Evolutionary conservation across 1,140 invertebrate genomes (phyloP).

Genomic region (Caenorhabditis briggsae): DNA sequence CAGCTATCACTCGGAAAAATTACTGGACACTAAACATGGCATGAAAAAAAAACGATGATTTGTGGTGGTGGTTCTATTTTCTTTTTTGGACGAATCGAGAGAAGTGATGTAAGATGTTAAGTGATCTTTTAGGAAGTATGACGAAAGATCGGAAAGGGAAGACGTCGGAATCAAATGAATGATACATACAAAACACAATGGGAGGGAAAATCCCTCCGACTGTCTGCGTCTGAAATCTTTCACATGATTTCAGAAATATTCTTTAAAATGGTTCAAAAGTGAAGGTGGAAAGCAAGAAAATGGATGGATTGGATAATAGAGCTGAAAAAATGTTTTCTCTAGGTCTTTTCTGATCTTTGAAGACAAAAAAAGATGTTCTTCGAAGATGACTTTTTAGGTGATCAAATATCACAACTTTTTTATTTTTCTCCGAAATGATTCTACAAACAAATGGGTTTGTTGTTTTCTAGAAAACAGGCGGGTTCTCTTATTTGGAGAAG

Average conservation of each 20-base stretch:
- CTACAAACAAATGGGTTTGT: slow-evolving; percentile 33
- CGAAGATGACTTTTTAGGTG: slow-evolving; percentile 14
- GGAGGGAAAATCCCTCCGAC: background rate
- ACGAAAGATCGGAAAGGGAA: slow-evolving; percentile 30
- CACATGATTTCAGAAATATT: slow-evolving; percentile 27
- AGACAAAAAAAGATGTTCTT: slow-evolving; percentile 11
- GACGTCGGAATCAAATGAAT: slow-evolving; percentile 16
- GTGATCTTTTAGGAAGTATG: slow-evolving; percentile 37
- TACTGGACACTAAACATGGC: slow-evolving; percentile 28
- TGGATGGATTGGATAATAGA: slow-evolving; percentile 1
- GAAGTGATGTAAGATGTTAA: slow-evolving; percentile 53
- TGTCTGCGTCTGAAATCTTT: slow-evolving; percentile 30
- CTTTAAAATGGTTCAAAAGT: background rate
- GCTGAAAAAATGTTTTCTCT: background rate
- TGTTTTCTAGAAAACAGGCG: slow-evolving; percentile 2
- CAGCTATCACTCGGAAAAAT: slow-evolving; percentile 44
- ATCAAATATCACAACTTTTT: slow-evolving; percentile 40
- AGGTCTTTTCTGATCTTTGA: background rate
- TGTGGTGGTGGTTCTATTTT: slow-evolving; percentile 27
- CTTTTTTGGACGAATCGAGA: background rate
- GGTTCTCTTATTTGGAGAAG: background rate
- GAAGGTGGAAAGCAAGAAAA: background rate
- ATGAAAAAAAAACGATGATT: slow-evolving; percentile 34
- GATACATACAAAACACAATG: slow-evolving; percentile 18
- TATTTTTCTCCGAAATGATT: slow-evolving; percentile 35